phyloP scores from a whole-genome alignment of 2,113 vertebrate genomes.

The Ginglymostoma cirratum region DNA sequence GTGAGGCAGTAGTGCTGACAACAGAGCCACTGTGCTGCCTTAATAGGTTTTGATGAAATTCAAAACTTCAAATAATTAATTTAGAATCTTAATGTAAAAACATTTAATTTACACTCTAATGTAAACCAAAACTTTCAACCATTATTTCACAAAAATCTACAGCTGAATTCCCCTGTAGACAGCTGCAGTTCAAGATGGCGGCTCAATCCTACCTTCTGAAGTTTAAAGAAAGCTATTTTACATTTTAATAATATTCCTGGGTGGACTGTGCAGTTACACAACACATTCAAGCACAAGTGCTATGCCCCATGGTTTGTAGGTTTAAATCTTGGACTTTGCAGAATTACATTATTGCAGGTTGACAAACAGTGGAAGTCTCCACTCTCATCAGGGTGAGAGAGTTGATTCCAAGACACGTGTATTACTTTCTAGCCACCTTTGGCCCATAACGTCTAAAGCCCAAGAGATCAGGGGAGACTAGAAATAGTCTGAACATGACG shows the following conservation, averaged over 20 bases:
- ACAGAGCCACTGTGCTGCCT: too few species aligned
- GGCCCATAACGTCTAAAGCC: background rate
- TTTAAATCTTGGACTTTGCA: background rate
- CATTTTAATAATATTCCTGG: background rate
- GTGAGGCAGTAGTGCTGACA: too few species aligned
- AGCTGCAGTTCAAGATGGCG: too few species aligned
- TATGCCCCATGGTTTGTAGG: background rate
- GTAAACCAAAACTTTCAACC: background rate
- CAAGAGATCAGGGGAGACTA: background rate
- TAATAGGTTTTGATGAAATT: background rate
- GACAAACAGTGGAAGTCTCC: background rate
- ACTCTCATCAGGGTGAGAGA: background rate
- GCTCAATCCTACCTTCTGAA: too few species aligned
- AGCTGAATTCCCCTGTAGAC: background rate
- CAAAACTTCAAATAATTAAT: constrained; percentile 22
- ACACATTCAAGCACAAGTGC: background rate
- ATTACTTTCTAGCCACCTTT: background rate
- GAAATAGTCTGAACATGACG: background rate
- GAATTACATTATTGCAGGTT: background rate
- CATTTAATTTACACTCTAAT: background rate
- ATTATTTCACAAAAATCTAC: background rate
- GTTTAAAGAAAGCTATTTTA: background rate
- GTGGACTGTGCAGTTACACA: background rate
- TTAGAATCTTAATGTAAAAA: background rate
- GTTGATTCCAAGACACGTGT: background rate